Base-by-base conservation (phyloP, 2,113 vertebrate genomes). In the Mirounga angustirostris region DNA sequence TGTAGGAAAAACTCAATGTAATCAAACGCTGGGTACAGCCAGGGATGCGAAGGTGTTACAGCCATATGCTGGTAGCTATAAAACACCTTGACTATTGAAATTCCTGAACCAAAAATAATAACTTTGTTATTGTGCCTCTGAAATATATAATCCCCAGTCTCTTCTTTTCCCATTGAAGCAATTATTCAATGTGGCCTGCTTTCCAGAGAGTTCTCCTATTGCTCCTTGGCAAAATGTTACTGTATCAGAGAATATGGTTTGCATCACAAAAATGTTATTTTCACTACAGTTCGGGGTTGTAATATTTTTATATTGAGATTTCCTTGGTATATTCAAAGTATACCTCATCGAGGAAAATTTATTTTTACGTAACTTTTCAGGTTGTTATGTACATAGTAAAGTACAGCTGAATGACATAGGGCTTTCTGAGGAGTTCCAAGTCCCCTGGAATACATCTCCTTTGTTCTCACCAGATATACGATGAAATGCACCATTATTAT, bases 51-150 rank as follows among this genome's bases (percentile, higher is more conserved):
- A 93, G 5, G 24, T 96, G 59, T 76, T 61, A 83, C 11, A 71
- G 36, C 21, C 67, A 80, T 58, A 89, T 4, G 82, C 18, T 96
- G 84, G 63, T 0, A n/a, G 67, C 46, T 86, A 56, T 95, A 97
- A 95, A 94, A 95, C 58, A 97, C 58, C 33, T 67, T 89, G 84
- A 88, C 46, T 92, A 73, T 92, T 95, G 71, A 94, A 96, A 98
- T 96, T 97, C 92, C 63, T 93, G 13, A 7, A 56, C 67, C 33
- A 76, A 92, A 90, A 97, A 93, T 95, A 94, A 90, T 74, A 96
- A 79, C 56, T 91, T 85, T 88, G 61, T 91, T 80, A 78, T 52
- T 96, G 10, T 85, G 63, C 84, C 67, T 90, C 83, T 96, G 76
- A 96, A 89, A 96, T 93, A 33, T 63, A 43, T 83, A 95, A 95